Evolutionary conservation across 1,140 invertebrate species (phyloP), one percentile per base, ranked within the genome.

Genomic region (Rhysida immarginata): DNA sequence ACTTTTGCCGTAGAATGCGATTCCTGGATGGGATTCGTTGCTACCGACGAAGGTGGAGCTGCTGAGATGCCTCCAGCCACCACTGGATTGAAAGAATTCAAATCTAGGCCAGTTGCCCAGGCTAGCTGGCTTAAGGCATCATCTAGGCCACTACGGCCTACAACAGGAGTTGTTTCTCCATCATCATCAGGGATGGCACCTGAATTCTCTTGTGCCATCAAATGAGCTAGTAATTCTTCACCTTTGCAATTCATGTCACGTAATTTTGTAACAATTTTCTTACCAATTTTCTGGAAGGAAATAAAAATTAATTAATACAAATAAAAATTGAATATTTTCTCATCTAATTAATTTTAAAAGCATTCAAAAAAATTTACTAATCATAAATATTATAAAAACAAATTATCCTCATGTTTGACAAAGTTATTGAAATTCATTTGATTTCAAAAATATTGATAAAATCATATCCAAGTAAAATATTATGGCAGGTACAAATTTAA

Each of bases 71-170:
- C 44, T 16, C 44, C 44, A 46, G 16, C 5, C 8, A 46, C 21
- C 8, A 8, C 3, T 8, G 5, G 5, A 20, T 20, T 46, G 16
- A 46, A 20, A 24, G 49, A 21, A 13, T 25, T 51, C 49, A 51
- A 51, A 3, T 51, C 49, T 51, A 51, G 11, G 49, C 49, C 49
- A 26, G 49, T 51, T 11, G 49, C 49, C 49, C 24, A 51, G 5
- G 26, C 21, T 5, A 51, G 49, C 26, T 51, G 49, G 24, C 24
- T 51, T 51, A 51, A 13, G 20, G 49, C 49, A 27, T 51, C 13
- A 27, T 27, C 24, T 26, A 51, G 20, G 8, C 21, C 21, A 25
- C 16, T 51, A 5, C 44, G 44, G 16, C 44, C 44, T 20, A 46
- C 44, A 18, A 5, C 44, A 5, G 44, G 44, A 13, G 44, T 46